Conservation (phyloP, 2,797 vertebrate genomes). For the Poeciliopsis infans region DNA sequence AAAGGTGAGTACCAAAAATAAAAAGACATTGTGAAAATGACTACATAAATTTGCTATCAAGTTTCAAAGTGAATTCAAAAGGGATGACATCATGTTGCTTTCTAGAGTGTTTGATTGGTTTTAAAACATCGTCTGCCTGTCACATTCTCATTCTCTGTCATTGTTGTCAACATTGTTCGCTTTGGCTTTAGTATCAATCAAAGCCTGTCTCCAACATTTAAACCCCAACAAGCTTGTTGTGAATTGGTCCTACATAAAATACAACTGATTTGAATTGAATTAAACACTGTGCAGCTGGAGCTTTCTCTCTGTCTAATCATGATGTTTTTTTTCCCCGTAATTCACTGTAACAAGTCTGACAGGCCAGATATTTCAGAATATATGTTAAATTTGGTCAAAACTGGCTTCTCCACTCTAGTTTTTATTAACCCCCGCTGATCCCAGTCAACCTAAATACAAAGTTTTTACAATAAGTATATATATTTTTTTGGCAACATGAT, state of each 20-base stretch:
- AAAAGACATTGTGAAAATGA: not conserved
- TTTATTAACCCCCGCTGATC: not conserved
- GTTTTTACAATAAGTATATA: not conserved
- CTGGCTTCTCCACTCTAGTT: not conserved
- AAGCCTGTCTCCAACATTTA: too few species aligned
- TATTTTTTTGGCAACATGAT: not conserved
- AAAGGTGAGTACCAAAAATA: too few species aligned
- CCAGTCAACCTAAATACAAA: not conserved
- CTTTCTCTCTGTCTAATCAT: not conserved
- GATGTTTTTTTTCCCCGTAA: not conserved
- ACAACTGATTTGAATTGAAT: too few species aligned
- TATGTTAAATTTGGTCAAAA: not conserved
- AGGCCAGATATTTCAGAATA: not conserved
- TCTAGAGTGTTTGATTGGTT: not conserved
- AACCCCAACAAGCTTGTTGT: too few species aligned
- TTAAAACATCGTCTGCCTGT: not conserved
- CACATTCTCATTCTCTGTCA: not conserved
- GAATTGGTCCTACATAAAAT: too few species aligned
- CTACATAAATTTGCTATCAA: not conserved
- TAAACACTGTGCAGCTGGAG: not conserved
- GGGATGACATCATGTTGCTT: not conserved
- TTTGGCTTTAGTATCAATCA: not conserved
- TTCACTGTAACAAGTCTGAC: not conserved
- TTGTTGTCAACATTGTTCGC: not conserved
- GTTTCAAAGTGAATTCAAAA: not conserved